Percentiles rank a stretch among this genome's conserved stretches.
phyloP scores from a whole-genome alignment of 2,113 vertebrate species.

The Eurystomus gularis region DNA sequence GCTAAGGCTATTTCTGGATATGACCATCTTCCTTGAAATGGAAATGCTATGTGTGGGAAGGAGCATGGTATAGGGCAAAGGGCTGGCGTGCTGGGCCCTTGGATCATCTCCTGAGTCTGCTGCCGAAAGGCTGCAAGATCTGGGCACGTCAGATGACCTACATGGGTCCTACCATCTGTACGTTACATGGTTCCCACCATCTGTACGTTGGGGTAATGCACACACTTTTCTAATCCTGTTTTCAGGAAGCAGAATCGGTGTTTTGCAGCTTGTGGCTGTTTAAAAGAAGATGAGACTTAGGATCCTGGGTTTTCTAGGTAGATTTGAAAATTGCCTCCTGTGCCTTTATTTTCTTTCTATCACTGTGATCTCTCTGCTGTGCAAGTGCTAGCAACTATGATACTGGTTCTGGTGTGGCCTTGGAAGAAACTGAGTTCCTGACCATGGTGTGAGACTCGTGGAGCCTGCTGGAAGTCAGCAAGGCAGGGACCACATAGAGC shows the following conservation, averaged over 20 bases:
- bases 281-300: neutral
- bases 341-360: neutral
- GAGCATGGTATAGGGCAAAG: conserved; percentile 1
- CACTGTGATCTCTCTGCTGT: neutral
- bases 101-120: neutral
- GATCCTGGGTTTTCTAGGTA: neutral
- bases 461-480: neutral
- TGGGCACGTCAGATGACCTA: conserved; percentile 25
- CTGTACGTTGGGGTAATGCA: neutral
- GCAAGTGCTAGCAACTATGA: neutral
- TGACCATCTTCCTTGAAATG: conserved; percentile 36
- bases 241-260: neutral
- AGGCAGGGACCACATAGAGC: neutral
- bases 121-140: neutral
- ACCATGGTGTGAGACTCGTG: neutral
- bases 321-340: neutral
- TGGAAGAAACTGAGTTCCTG: neutral
- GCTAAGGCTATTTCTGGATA: conserved; percentile 29
- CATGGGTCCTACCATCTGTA: conserved; percentile 39
- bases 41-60: conserved; percentile 28
- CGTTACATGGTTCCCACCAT: neutral
- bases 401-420: neutral
- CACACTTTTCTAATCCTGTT: neutral
- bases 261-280: neutral
- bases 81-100: conserved; percentile 37